Evolutionary conservation across 1,140 invertebrate species (phyloP).

Genomic region (Drosophila pseudoobscura): DNA sequence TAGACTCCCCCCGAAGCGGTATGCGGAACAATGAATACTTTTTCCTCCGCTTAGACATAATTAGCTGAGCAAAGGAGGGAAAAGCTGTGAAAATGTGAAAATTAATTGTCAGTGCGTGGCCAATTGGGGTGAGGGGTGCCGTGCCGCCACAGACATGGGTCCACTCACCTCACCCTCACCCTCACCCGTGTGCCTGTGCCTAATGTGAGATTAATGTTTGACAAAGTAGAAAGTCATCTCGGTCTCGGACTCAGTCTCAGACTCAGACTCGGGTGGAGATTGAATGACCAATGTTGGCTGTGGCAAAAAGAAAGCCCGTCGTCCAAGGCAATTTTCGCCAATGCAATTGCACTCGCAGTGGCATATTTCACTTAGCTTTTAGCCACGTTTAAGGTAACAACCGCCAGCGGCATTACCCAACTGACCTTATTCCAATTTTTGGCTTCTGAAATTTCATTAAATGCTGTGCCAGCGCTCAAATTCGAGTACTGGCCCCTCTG

Average conservation of each 20-base stretch:
- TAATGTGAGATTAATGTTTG: slow-evolving; percentile 79
- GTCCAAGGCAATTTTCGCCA: slow-evolving; percentile 28
- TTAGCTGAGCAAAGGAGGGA: slow-evolving; percentile 46
- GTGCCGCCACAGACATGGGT: slow-evolving; percentile 27
- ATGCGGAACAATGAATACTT: slow-evolving; percentile 61
- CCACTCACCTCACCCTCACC: slow-evolving; percentile 12
- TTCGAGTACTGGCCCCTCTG: slow-evolving; percentile 21
- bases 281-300: slow-evolving; percentile 37
- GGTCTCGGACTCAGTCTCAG: slow-evolving; percentile 7
- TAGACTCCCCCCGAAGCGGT: slow-evolving; percentile 22
- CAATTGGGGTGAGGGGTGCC: slow-evolving; percentile 19
- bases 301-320: slow-evolving; percentile 61
- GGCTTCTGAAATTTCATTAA: slow-evolving; percentile 16
- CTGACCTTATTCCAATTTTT: slow-evolving; percentile 65
- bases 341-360: slow-evolving; percentile 45
- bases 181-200: slow-evolving; percentile 19
- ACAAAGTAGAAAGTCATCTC: slow-evolving; percentile 68
- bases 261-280: slow-evolving; percentile 13
- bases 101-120: slow-evolving; percentile 62
- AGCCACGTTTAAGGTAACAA: slow-evolving; percentile 64
- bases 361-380: slow-evolving; percentile 45
- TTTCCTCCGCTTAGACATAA: slow-evolving; percentile 50
- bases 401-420: slow-evolving; percentile 63
- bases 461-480: slow-evolving; percentile 30
- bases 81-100: slow-evolving; percentile 57